A percentile compares a stretch with the other conserved stretches of the same genome.
These are phyloP conservation scores for Lepidothrix coronata DNA, from an alignment of 2,113 vertebrate genomes.

Conservation along the genomic window DNA sequence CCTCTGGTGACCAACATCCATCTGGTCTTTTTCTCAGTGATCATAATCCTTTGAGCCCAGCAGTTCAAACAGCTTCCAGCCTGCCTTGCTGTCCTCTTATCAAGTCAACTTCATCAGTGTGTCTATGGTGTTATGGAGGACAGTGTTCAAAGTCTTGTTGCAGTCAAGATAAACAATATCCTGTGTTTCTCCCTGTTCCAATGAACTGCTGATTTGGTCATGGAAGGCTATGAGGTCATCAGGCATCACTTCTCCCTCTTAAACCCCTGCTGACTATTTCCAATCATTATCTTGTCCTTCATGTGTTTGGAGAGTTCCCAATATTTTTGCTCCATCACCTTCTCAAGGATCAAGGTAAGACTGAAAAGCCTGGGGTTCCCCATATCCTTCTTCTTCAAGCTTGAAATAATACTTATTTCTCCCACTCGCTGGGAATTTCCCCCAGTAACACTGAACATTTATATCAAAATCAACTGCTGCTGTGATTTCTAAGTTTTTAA, in stretches of 20 bases:
- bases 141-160: background rate
- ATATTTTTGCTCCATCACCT: background rate
- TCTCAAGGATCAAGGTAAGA: background rate
- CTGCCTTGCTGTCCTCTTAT: background rate
- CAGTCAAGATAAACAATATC: background rate
- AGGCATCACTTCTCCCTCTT: background rate
- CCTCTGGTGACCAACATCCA: background rate
- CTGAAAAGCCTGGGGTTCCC: background rate
- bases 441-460: background rate
- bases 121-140: background rate
- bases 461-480: background rate
- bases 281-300: background rate
- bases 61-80: background rate
- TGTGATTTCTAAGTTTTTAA: background rate
- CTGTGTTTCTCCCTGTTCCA: background rate
- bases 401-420: background rate
- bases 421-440: background rate
- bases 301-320: background rate
- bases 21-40: background rate
- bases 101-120: background rate
- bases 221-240: background rate
- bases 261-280: background rate
- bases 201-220: background rate
- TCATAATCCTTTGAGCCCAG: background rate
- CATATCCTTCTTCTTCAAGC: background rate